A percentile compares a stretch with the other conserved stretches of the same genome.
Conservation (phyloP, 2,113 vertebrate species). For the Pyrgilauda ruficollis region DNA sequence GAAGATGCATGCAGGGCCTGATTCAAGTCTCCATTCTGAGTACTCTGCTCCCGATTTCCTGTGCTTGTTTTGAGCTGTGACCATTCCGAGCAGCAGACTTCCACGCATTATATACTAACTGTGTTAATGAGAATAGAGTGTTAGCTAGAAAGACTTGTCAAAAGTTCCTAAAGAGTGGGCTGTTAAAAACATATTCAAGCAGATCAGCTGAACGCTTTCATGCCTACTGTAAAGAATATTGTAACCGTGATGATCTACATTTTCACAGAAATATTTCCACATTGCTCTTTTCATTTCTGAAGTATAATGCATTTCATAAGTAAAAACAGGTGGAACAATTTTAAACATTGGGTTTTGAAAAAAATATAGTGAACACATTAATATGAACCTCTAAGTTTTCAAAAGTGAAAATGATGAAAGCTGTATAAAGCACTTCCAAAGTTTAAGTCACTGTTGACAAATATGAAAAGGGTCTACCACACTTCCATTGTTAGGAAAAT, state of each 20-base stretch:
- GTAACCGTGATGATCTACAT: not conserved
- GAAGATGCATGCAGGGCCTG: not conserved
- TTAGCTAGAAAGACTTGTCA: not conserved
- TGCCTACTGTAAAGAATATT: not conserved
- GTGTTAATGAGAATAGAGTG: not conserved
- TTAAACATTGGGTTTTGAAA: not conserved
- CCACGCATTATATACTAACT: not conserved
- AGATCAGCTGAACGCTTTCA: not conserved
- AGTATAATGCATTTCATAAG: not conserved
- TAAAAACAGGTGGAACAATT: not conserved
- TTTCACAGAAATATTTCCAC: not conserved
- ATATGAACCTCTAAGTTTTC: not conserved
- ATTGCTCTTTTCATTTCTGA: not conserved
- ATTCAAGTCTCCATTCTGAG: not conserved
- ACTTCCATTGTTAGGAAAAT: not conserved
- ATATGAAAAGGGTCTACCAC: not conserved
- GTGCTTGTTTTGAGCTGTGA: not conserved
- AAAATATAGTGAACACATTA: not conserved
- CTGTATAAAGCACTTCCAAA: not conserved
- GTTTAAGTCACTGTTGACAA: not conserved
- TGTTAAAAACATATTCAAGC: not conserved
- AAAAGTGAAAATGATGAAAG: not conserved
- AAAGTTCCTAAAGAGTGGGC: not conserved
- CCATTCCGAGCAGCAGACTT: not conserved
- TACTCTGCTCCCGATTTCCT: not conserved